Evolutionary conservation across 2,888 invertebrate species (phyloP), one percentile per base, ranked within the genome.

Genomic region (Conomelus anceps): DNA sequence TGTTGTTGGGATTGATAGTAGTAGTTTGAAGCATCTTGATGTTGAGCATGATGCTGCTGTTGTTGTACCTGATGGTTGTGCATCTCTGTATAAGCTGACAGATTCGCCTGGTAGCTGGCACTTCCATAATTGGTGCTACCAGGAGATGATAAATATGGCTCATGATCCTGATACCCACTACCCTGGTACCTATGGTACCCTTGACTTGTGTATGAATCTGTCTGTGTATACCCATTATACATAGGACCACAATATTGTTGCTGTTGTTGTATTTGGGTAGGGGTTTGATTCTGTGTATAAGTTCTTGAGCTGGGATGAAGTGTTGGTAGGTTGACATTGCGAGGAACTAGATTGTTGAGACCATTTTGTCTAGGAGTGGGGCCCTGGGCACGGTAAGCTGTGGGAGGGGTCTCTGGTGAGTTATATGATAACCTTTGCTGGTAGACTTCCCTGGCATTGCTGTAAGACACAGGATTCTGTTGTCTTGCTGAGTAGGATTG

Each of bases 181-280:
- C 84, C 84, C 7, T 41, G 85, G 85, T 89, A 89, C 84, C 90
- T 90, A 86, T 90, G 90, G 89, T 91, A 91, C 85, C 89, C 90
- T 85, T 90, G 90, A 88, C 89, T 29, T 94, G 93, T 92, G 94
- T 95, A 22, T 95, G 94, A 91, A 95, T 94, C 89, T 95, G 94
- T 92, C 95, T 95, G 91, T 93, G 93, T 87, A 93, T 93, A 89
- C 93, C 93, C 86, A 94, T 94, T 92, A 94, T 91, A 91, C 29
- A 88, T 84, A 22, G 89, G 89, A 22, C 90, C 91, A 63, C 91
- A 91, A 88, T 91, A 91, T 84, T 91, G 91, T n/a, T 91, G 91
- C 22, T 91, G 91, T 29, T 90, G 90, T 84, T 90, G 90, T 63
- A 63, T 20, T n/a, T 24, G 24, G 20, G 86, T 26, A 11, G 86